phyloP scores from a whole-genome alignment of 1,140 invertebrate species.

The Andricus grossulariae region DNA sequence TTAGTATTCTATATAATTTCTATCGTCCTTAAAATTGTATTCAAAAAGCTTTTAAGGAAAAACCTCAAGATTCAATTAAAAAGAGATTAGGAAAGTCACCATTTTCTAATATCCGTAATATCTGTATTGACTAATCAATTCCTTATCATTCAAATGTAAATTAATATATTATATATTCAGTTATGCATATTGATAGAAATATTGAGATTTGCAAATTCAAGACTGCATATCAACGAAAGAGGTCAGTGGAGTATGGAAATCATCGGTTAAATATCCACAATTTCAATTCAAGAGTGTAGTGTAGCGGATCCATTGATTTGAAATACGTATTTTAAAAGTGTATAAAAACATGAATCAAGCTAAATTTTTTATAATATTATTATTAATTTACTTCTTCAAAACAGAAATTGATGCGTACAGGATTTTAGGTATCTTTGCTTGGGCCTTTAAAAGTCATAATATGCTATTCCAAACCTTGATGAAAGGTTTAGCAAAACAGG shows the following conservation, averaged over 20 bases:
- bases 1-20: background rate
- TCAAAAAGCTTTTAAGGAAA: background rate
- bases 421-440: background rate
- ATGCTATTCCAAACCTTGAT: background rate
- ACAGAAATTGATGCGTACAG: background rate
- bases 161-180: too few relatives aligned
- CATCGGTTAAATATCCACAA: too few relatives aligned
- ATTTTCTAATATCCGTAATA: too few relatives aligned
- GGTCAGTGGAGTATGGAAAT: too few relatives aligned
- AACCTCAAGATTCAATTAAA: slow-evolving; percentile 1
- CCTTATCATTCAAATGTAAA: too few relatives aligned
- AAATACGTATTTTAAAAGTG: too few relatives aligned
- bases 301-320: too few relatives aligned
- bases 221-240: too few relatives aligned
- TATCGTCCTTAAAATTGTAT: background rate
- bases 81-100: background rate
- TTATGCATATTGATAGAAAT: too few relatives aligned
- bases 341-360: background rate
- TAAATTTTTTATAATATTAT: background rate
- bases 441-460: background rate
- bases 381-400: background rate
- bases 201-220: too few relatives aligned
- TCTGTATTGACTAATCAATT: too few relatives aligned
- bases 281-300: too few relatives aligned
- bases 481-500: slow-evolving; percentile 14